phyloP scores from a whole-genome alignment of 1,140 invertebrate species.

The Paraescarpia echinospica region DNA sequence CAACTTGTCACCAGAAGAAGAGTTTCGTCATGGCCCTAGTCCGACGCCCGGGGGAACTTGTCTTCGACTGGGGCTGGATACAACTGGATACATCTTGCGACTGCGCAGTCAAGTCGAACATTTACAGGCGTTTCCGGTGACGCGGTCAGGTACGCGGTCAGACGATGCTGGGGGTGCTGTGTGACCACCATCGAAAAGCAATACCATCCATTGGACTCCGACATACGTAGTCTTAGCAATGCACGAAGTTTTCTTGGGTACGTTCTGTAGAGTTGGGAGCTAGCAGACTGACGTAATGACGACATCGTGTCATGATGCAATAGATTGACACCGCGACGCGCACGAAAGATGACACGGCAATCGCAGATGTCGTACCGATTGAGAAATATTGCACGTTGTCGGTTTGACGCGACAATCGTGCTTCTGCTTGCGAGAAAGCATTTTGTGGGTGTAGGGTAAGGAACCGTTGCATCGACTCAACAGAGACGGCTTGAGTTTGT shows the following conservation, averaged over 20 bases:
- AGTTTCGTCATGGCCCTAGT: conserved; percentile 42
- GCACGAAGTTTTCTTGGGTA: background rate
- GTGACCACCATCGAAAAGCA: background rate
- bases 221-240: too few relatives aligned
- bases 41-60: conserved; percentile 15
- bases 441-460: too few relatives aligned
- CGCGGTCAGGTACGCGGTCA: background rate
- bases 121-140: background rate
- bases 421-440: too few relatives aligned
- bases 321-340: background rate
- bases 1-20: conserved; percentile 38
- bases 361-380: too few relatives aligned
- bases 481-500: too few relatives aligned
- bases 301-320: background rate
- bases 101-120: conserved; percentile 36
- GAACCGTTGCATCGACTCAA: too few relatives aligned
- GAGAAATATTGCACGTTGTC: too few relatives aligned
- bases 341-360: background rate
- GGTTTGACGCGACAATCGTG: too few relatives aligned
- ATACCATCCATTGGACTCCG: background rate
- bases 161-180: background rate
- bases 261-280: background rate
- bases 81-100: conserved; percentile 41
- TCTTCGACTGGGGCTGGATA: conserved; percentile 45
- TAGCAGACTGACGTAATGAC: background rate